These are phyloP conservation scores for Colistium nudipinnis DNA, from an alignment of 2,113 vertebrate species.

Conservation along the genomic window DNA sequence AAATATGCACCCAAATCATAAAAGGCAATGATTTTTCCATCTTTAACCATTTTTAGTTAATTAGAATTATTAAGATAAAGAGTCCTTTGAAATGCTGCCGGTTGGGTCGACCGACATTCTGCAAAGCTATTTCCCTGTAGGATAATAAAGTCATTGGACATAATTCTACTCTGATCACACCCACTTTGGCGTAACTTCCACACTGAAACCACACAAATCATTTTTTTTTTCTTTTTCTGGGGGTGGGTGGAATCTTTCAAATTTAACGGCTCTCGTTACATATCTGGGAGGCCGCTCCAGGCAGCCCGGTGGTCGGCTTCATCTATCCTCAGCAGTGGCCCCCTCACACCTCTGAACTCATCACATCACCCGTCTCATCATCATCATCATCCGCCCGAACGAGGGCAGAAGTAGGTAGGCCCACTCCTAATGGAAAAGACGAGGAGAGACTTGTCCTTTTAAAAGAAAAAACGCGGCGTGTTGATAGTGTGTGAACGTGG, in stretches of 20 bases:
- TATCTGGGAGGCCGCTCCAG: constrained; percentile 38
- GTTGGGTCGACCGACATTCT: background rate
- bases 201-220: background rate
- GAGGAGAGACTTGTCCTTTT: constrained; percentile 4
- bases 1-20: background rate
- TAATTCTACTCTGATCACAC: background rate
- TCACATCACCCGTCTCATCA: constrained; percentile 73
- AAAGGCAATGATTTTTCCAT: background rate
- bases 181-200: background rate
- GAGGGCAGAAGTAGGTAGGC: constrained; percentile 1
- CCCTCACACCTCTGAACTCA: constrained; percentile 56
- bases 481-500: too few relatives aligned
- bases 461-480: too few relatives aligned
- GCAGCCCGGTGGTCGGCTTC: constrained; percentile 50
- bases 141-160: background rate
- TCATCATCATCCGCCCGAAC: constrained; percentile 69
- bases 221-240: background rate
- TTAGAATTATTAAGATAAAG: background rate
- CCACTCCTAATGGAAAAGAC: constrained; percentile 41
- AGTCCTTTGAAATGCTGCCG: background rate
- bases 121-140: background rate
- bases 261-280: background rate
- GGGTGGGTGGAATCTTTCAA: constrained; percentile 30
- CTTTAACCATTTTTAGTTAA: background rate
- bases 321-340: constrained; percentile 61